Evolutionary conservation across 2,113 vertebrate genomes (phyloP).

Genomic region (Spizaetus ornatus): DNA sequence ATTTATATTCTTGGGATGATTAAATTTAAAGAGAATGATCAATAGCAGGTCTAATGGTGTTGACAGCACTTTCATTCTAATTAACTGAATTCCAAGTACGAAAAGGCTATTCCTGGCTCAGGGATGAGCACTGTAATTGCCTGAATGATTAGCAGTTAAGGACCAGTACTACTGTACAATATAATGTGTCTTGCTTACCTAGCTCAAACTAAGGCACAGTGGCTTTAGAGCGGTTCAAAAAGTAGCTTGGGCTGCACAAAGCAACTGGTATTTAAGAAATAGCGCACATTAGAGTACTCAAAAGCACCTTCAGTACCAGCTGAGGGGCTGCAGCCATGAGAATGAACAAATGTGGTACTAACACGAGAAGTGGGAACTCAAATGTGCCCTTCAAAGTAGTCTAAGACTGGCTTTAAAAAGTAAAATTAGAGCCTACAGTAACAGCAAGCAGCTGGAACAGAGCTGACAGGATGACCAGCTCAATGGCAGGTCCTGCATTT

Average conservation of each 20-base stretch:
- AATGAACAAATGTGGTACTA: neutral
- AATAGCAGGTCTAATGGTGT: conserved; percentile 24
- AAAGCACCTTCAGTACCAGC: neutral
- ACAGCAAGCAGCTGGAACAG: neutral
- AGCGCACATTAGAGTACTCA: neutral
- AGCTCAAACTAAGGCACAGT: neutral
- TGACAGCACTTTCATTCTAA: conserved; percentile 44
- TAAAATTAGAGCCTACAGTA: neutral
- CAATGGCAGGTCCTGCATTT: neutral
- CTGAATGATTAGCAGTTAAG: neutral
- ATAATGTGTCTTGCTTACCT: neutral
- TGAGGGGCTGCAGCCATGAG: neutral
- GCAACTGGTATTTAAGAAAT: neutral
- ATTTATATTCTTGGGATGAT: conserved; percentile 25
- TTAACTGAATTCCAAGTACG: conserved; percentile 31
- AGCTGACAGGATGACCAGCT: neutral
- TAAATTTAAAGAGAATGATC: conserved; percentile 47
- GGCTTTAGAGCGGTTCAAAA: neutral
- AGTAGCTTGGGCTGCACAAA: conserved; percentile 12
- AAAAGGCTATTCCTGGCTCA: conserved; percentile 7
- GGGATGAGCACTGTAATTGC: neutral
- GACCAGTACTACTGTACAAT: neutral
- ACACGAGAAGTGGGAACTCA: neutral
- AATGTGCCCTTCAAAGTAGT: neutral
- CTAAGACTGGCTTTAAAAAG: neutral